Evolutionary conservation across 2,113 vertebrate genomes (phyloP), one percentile per base, ranked within the genome.

Genomic region (Semnornis frantzii): DNA sequence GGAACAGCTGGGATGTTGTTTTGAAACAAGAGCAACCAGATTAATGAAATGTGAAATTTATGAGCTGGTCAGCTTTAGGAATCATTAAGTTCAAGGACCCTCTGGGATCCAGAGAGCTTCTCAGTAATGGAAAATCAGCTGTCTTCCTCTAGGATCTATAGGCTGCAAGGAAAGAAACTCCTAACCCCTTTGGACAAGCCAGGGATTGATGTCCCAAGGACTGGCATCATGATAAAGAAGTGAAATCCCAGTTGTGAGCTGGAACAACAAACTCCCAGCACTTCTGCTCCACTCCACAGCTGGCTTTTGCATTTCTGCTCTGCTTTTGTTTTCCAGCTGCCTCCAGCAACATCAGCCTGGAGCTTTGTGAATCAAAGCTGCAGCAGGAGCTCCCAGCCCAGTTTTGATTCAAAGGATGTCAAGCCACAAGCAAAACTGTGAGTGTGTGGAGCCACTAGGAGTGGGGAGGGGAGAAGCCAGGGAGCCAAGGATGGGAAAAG

Each of bases 111-210:
- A 14, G 34, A 77, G n/a, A 10, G 44, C 44, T 60, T 70, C 75
- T 28, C 37, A 33, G 81, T 12, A 34, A 55, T 28, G 89, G 96
- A 94, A 96, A 91, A 69, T 65, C 15, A 48, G 55, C 84, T 80
- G 83, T 39, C 76, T 85, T 63, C 75, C 64, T 68, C 17, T 48
- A 7, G 72, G 87, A 57, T 52, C 80, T 88, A 58, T 37, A 34
- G 65, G 4, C 12, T 70, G 79, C 80, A 63, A 31, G 4, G 62
- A 75, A 84, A 23, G 62, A n/a, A 87, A 27, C 23, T 4, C 1
- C 2, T 21, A 57, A 72, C 10, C 37, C 46, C 64, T 42, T 27
- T 28, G 27, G 25, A 77, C 18, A 87, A 84, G 52, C 64, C 54
- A 8, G 48, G 86, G 84, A 5, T 4, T 46, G 82, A 21, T 72